Conservation (phyloP, 2,113 vertebrate genomes). For the Polyodon spathula region DNA sequence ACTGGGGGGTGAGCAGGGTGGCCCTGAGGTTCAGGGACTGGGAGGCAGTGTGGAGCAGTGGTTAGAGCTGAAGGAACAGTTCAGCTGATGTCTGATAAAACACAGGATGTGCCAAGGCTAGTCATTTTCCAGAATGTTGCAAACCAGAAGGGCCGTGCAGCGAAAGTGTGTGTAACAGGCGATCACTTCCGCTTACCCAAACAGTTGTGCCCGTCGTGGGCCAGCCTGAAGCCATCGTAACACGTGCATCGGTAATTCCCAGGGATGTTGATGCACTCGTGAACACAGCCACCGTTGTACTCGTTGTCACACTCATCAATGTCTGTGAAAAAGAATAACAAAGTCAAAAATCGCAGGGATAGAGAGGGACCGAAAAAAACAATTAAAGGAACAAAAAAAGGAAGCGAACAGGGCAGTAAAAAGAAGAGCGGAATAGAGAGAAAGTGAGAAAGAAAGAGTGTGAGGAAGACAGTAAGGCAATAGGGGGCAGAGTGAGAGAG, state of each 20-base stretch:
- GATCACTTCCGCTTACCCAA: constrained; percentile 75
- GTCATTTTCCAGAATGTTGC: no score
- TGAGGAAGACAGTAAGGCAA: neutral
- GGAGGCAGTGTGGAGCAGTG: neutral
- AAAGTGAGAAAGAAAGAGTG: no score
- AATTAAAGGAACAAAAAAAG: neutral
- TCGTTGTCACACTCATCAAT: constrained; percentile 89
- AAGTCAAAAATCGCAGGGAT: neutral
- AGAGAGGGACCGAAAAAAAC: neutral
- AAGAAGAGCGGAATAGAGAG: neutral
- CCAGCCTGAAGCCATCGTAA: constrained; percentile 91
- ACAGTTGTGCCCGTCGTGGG: constrained; percentile 92
- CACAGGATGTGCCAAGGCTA: no score
- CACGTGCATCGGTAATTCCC: constrained; percentile 96
- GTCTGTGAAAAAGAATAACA: constrained; percentile 54
- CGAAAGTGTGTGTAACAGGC: no score
- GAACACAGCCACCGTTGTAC: constrained; percentile 89
- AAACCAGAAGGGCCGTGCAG: no score
- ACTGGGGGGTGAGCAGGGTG: neutral
- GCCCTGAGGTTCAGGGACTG: constrained; percentile 1
- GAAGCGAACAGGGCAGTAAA: neutral
- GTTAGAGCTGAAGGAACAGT: neutral
- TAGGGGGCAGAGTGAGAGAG: constrained; percentile 5
- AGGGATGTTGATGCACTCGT: constrained; percentile 94
- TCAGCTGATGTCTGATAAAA: neutral